These are phyloP conservation scores for Acholoe squamosa DNA, from an alignment of 2,888 invertebrate species.

Conservation along the genomic window DNA sequence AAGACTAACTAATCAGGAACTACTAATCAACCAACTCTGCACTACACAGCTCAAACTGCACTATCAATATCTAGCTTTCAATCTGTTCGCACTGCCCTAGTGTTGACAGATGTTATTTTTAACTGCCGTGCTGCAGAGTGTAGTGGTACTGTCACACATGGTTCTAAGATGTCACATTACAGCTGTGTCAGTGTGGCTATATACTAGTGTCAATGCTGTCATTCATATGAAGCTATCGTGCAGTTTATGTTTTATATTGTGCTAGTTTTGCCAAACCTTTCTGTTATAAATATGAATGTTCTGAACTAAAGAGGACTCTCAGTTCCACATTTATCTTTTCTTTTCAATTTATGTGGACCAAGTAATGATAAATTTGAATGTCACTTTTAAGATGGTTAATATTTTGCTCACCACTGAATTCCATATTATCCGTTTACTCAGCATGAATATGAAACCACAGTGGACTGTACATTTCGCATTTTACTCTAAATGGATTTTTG, in stretches of 20 bases:
- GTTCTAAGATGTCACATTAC: background rate
- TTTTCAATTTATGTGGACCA: background rate
- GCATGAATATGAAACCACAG: background rate
- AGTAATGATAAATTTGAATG: background rate
- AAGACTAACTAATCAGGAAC: background rate
- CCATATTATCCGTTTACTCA: background rate
- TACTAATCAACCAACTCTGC: conserved; percentile 8
- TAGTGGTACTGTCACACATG: conserved; percentile 15
- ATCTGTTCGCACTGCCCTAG: background rate
- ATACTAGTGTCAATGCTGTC: conserved; percentile 10
- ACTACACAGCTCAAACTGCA: background rate
- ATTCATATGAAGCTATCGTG: background rate
- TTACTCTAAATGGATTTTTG: background rate
- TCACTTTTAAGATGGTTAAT: background rate
- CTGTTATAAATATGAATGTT: background rate
- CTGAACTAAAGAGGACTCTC: background rate
- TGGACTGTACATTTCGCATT: background rate
- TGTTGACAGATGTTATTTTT: background rate
- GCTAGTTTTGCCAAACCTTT: background rate
- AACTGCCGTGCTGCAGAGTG: background rate
- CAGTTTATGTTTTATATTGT: background rate
- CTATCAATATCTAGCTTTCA: background rate
- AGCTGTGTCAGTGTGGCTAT: background rate
- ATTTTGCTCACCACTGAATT: background rate
- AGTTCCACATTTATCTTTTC: background rate